Percentiles rank a stretch among this genome's conserved stretches.
Conservation (phyloP, 35 echinoderm and acorn worm species). For the Chiridota heheva region DNA sequence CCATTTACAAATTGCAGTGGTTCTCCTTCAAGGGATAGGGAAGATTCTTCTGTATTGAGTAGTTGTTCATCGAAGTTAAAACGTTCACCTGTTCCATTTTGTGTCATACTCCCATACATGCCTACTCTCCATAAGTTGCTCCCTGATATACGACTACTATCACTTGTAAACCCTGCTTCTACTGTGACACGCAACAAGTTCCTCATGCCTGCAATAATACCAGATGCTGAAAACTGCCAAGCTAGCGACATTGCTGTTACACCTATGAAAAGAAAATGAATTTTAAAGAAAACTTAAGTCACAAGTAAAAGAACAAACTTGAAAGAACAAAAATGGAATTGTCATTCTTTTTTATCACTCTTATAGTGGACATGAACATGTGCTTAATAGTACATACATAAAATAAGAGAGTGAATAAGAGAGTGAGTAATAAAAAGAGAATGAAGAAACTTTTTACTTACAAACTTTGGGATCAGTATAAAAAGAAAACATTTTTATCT, state of each 20-base stretch:
- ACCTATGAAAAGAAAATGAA: conserved; percentile 46
- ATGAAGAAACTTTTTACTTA: too few species aligned
- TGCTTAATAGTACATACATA: too few species aligned
- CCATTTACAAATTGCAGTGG: conserved; percentile 31
- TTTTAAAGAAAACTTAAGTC: not conserved
- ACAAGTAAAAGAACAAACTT: not conserved
- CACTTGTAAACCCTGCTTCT: conserved; percentile 36
- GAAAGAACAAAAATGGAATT: too few species aligned
- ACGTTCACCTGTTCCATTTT: conserved; percentile 59
- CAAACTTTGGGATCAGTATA: too few species aligned
- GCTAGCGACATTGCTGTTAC: conserved; percentile 44
- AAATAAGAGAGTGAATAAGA: too few species aligned
- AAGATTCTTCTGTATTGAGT: conserved; percentile 31
- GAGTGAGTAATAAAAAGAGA: too few species aligned
- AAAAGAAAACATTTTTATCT: too few species aligned
- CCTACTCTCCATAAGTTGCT: conserved; percentile 61
- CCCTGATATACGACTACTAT: conserved; percentile 49
- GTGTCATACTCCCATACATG: conserved; percentile 58
- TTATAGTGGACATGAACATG: too few species aligned
- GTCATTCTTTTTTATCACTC: too few species aligned
- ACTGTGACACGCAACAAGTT: conserved; percentile 46
- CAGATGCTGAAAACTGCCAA: conserved; percentile 32
- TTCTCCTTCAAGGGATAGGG: not conserved
- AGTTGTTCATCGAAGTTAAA: conserved; percentile 62
- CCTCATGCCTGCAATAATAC: conserved; percentile 33